Base-by-base conservation (phyloP, 2,888 invertebrate genomes). In the Allygus modestus region DNA sequence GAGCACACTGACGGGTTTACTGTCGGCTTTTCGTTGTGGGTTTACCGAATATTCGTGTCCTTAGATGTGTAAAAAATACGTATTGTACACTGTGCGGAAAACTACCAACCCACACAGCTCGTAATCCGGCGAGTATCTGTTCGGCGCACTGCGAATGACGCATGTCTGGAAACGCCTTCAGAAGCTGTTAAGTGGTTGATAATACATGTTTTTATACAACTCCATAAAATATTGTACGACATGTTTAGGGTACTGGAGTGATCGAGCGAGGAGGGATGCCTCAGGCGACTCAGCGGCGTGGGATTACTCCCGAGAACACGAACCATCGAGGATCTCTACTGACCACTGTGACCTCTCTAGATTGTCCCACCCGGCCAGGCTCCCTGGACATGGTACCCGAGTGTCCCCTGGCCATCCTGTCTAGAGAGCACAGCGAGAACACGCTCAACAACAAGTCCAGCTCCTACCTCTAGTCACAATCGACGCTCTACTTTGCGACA, bases 341-440 rank as follows among this genome's bases (percentile, higher is more conserved):
- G 82, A 91, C 91, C 4, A 90, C 91, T 5, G 89, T 90, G 43
- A 91, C 91, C 28, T 90, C 90, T 2, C 88, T 91, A 12, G 91
- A 91, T 69, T 84, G 84, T 51, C 61, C 81, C 2, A 84, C 85
- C 7, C 65, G 82, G 28, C 84, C 85, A 0, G 83, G 81, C 41
- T 75, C 75, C 0, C 75, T 85, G 33, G 75, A 83, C 28, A 84
- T 75, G 41, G 84, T 83, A 11, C 84, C 84, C 12, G 83, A 82
- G 71, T 82, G 75, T 46, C 75, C 75, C 12, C 46, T 77, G 28
- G 37, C 75, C 75, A 77, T 77, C 23, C 75, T 77, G 26, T 77
- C 75, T 26, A 77, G 75, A 23, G 75, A 77, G 20, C 75, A 77
- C 46, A 77, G 75, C 26, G 75, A 77, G 46, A 37, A 77, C 46